Conservation (phyloP, 2,797 vertebrate genomes). For the Darevskia nairensis region DNA sequence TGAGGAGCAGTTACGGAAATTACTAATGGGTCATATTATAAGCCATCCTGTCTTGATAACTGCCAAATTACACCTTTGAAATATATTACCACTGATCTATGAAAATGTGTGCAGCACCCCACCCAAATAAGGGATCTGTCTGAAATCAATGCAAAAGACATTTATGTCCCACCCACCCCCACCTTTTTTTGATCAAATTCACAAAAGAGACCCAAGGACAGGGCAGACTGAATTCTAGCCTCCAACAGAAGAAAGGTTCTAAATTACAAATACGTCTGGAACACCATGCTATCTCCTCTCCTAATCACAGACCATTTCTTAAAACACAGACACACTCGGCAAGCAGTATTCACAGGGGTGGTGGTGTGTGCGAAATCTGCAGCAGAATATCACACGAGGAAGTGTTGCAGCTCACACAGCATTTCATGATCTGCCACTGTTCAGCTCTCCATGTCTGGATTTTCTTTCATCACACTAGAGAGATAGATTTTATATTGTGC, state of each 20-base stretch:
- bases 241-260: background rate
- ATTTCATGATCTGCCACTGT: background rate
- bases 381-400: background rate
- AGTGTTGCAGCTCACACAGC: background rate
- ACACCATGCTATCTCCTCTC: no score
- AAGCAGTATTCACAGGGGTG: background rate
- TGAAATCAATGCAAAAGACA: conserved; percentile 52
- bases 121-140: conserved; percentile 34
- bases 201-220: conserved; percentile 35
- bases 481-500: background rate
- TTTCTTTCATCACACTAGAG: background rate
- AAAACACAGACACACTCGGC: background rate
- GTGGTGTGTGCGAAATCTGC: background rate
- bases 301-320: background rate
- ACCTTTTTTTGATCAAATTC: conserved; percentile 44
- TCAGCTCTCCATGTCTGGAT: no score
- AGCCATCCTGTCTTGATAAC: conserved; percentile 28
- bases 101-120: conserved; percentile 61
- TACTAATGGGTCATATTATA: background rate
- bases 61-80: conserved; percentile 39
- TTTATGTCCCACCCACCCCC: background rate
- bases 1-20: background rate
- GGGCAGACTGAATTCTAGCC: conserved; percentile 53
- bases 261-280: background rate
- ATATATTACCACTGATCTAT: conserved; percentile 57